These are phyloP conservation scores for Globodera rostochiensis DNA, from an alignment of 1,140 invertebrate species.

Conservation along the genomic window DNA sequence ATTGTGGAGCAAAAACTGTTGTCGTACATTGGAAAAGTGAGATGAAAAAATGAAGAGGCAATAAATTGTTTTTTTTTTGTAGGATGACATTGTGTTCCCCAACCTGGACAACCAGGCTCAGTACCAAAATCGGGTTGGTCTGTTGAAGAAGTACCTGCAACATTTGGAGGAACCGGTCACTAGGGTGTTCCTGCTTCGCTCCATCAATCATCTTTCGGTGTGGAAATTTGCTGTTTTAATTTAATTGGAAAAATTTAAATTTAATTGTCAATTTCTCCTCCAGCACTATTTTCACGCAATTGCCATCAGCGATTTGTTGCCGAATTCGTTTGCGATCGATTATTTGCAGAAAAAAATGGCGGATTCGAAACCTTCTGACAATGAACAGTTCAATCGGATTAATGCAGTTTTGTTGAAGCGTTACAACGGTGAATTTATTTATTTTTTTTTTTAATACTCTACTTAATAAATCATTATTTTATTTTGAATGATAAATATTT, in stretches of 20 bases:
- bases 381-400: not conserved
- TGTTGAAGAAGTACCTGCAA: conserved; percentile 27
- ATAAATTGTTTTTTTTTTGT: not conserved
- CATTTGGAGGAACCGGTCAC: conserved; percentile 9
- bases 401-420: not conserved
- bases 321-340: conserved; percentile 35
- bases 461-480: no score
- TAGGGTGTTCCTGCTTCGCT: conserved; percentile 20
- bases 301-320: conserved; percentile 44
- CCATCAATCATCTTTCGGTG: conserved; percentile 37
- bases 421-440: not conserved
- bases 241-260: conserved; percentile 10
- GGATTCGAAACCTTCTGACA: not conserved
- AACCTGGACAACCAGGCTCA: not conserved
- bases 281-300: conserved; percentile 47
- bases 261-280: not conserved
- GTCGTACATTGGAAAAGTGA: conserved; percentile 22
- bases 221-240: conserved; percentile 11
- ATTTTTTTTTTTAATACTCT: not conserved
- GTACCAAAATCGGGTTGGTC: conserved; percentile 32
- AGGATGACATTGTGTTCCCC: conserved; percentile 41
- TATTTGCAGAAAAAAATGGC: conserved; percentile 46
- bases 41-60: conserved; percentile 20
- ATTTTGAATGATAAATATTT: not conserved
- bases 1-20: conserved; percentile 25